These are phyloP conservation scores for Tricholaema leucomelas DNA, from an alignment of 2,113 vertebrate species.

Conservation along the genomic window DNA sequence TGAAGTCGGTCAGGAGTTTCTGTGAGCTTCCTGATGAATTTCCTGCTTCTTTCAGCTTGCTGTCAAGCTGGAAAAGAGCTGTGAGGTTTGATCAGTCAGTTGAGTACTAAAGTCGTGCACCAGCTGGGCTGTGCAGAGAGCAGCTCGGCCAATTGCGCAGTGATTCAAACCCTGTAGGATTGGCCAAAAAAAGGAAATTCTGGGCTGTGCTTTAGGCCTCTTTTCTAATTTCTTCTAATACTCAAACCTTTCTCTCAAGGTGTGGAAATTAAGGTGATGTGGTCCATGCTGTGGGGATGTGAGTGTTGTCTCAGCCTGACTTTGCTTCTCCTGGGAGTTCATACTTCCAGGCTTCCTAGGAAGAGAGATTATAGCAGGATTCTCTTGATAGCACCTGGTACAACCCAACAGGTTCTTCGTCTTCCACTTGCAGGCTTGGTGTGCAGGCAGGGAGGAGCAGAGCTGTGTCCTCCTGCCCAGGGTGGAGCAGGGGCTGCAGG, in stretches of 20 bases:
- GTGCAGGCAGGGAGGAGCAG: neutral
- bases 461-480: neutral
- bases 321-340: neutral
- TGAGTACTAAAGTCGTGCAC: neutral
- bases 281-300: neutral
- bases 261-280: neutral
- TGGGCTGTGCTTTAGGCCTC: neutral
- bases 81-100: rapidly evolving
- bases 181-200: neutral
- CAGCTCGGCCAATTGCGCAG: neutral
- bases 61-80: neutral
- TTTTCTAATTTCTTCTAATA: neutral
- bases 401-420: neutral
- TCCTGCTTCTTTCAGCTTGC: neutral
- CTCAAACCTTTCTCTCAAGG: neutral
- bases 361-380: neutral
- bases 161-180: rapidly evolving
- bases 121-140: neutral
- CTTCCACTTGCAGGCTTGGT: neutral
- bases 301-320: neutral
- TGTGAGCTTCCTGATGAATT: neutral
- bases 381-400: neutral
- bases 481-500: neutral
- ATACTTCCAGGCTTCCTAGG: neutral
- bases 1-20: neutral